Evolutionary conservation across 2,113 vertebrate genomes (phyloP).

Genomic region (Atrichornis clamosus): DNA sequence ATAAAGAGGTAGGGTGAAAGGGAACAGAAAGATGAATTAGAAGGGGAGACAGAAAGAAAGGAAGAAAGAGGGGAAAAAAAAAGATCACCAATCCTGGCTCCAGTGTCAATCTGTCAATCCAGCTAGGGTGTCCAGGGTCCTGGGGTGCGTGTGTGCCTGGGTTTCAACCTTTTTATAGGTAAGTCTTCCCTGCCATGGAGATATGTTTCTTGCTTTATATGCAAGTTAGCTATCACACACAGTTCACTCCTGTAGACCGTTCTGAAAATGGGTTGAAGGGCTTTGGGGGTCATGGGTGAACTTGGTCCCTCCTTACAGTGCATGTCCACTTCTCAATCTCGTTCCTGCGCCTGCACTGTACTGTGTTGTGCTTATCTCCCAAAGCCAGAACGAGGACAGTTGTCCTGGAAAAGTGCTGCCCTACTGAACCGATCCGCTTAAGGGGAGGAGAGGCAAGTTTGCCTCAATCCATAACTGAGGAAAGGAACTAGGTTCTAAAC

Average conservation of each 20-base stretch:
- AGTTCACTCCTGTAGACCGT: neutral
- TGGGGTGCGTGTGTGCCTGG: fast-evolving
- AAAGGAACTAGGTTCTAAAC: too few species aligned
- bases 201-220: neutral
- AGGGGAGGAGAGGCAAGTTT: too few species aligned
- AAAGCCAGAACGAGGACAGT: neutral
- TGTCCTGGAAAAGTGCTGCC: neutral
- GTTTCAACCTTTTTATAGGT: neutral
- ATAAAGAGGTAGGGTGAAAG: neutral
- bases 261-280: neutral
- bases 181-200: neutral
- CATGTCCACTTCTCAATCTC: neutral
- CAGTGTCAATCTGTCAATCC: neutral
- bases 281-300: neutral
- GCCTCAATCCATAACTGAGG: too few species aligned
- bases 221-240: neutral
- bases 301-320: neutral
- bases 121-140: neutral
- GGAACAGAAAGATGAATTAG: neutral
- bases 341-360: neutral
- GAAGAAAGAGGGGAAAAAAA: neutral
- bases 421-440: too few species aligned
- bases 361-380: too few species aligned
- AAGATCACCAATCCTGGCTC: neutral
- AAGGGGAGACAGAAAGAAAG: neutral